These are phyloP conservation scores for Urocitellus parryii DNA, from an alignment of 2,113 vertebrate genomes.

Conservation along the genomic window DNA sequence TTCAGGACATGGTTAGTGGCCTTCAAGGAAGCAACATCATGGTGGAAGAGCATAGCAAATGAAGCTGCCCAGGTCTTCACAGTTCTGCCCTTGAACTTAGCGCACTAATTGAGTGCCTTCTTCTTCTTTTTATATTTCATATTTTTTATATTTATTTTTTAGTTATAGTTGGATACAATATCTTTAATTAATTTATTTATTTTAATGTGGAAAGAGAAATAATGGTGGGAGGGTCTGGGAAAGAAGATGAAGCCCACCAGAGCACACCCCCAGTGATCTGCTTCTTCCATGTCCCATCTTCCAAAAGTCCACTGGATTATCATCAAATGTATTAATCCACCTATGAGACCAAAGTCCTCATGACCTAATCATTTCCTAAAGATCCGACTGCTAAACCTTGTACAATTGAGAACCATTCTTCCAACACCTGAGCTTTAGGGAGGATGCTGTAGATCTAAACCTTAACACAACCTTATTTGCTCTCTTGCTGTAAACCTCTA, in stretches of 20 bases:
- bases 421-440: not conserved
- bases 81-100: not conserved
- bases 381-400: not conserved
- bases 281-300: not conserved
- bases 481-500: not conserved
- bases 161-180: no score
- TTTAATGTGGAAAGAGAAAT: not conserved
- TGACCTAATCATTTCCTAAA: not conserved
- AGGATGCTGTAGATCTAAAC: not conserved
- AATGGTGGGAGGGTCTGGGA: no score
- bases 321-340: not conserved
- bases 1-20: not conserved
- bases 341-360: no score
- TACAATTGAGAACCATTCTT: not conserved
- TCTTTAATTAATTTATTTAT: no score
- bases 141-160: no score
- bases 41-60: not conserved
- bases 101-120: no score
- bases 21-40: not conserved
- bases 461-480: not conserved
- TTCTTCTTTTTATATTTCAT: no score
- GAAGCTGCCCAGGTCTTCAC: not conserved
- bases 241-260: not conserved
- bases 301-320: not conserved
- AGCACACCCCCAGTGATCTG: no score